A percentile compares a stretch with the other conserved stretches of the same genome.
These are phyloP conservation scores for Sandelia bainsii DNA, from an alignment of 2,797 vertebrate genomes.

Conservation along the genomic window DNA sequence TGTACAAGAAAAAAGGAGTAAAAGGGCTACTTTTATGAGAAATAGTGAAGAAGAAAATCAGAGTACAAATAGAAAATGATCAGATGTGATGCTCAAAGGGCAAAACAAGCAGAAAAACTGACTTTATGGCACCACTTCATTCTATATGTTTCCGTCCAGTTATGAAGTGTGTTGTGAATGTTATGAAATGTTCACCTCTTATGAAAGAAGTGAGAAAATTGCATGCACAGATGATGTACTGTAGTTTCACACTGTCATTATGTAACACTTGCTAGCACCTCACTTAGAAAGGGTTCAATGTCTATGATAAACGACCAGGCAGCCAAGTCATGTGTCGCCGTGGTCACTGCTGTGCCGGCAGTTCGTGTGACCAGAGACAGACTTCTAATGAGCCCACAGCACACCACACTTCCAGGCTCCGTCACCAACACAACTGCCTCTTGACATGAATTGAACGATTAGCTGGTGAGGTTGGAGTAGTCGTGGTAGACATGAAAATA, in stretches of 20 bases:
- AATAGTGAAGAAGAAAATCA: constrained; percentile 1
- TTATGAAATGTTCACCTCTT: constrained; percentile 45
- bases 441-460: constrained; percentile 36
- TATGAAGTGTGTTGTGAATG: constrained; percentile 17
- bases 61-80: constrained; percentile 22
- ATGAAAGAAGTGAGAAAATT: constrained; percentile 40
- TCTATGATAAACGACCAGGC: constrained; percentile 37
- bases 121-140: background rate
- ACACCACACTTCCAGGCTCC: constrained; percentile 32
- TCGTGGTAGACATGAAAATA: constrained; percentile 7
- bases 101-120: background rate
- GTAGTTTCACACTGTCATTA: constrained; percentile 41
- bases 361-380: constrained; percentile 58
- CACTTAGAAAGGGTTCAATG: constrained; percentile 58
- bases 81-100: background rate
- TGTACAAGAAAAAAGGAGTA: background rate
- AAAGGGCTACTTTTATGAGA: constrained; percentile 15
- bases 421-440: constrained; percentile 24
- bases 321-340: constrained; percentile 60
- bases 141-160: constrained; percentile 29
- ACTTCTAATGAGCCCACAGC: constrained; percentile 59
- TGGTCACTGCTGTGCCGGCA: constrained; percentile 62
- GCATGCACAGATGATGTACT: constrained; percentile 32
- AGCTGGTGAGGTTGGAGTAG: background rate
- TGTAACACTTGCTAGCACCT: constrained; percentile 47